phyloP scores from a whole-genome alignment of 2,888 invertebrate species.

The Sarcophaga subvicina region DNA sequence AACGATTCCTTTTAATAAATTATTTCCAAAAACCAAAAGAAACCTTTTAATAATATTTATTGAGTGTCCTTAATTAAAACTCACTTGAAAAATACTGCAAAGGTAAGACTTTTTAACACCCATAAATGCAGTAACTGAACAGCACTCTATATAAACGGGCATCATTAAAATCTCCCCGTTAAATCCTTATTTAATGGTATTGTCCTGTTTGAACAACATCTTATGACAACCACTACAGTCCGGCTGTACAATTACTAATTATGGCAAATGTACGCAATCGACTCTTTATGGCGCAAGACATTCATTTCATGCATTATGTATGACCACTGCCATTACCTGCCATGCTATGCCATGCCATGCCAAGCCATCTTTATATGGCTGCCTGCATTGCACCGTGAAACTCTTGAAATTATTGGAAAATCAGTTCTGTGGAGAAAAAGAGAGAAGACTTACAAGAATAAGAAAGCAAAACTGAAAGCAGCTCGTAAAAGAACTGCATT shows the following conservation, averaged over 20 bases:
- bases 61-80: not conserved
- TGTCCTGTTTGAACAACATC: not conserved
- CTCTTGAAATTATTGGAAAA: not conserved
- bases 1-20: not conserved
- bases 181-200: not conserved
- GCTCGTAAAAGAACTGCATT: slow-evolving; percentile 45
- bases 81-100: not conserved
- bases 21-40: not conserved
- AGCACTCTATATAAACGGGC: not conserved
- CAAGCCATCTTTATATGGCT: not conserved
- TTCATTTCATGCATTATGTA: slow-evolving; percentile 2
- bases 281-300: slow-evolving; percentile 10
- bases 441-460: not conserved
- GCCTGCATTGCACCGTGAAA: not conserved
- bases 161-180: not conserved
- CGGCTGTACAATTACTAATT: slow-evolving; percentile 4
- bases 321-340: not conserved
- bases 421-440: not conserved
- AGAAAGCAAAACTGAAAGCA: not conserved
- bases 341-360: not conserved
- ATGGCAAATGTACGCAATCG: slow-evolving; percentile 10
- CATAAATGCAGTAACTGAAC: not conserved
- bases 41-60: not conserved
- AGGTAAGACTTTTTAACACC: not conserved
- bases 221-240: not conserved